Evolutionary conservation across 1,140 invertebrate species (phyloP).

Genomic region (Psix sp.): DNA sequence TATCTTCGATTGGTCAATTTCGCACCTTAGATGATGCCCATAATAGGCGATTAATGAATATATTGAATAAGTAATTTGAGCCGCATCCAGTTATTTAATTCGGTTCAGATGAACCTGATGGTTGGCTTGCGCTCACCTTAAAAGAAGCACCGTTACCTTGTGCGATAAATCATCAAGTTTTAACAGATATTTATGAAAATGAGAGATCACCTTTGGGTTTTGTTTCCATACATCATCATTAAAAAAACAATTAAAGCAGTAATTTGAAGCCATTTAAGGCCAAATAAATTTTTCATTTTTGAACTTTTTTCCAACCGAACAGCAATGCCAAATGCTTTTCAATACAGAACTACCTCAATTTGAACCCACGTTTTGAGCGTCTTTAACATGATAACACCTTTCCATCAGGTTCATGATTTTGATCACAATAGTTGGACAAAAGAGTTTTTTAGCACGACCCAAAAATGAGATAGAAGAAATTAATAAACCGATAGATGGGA

Average conservation of each 20-base stretch:
- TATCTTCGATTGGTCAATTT: conserved; percentile 36
- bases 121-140: conserved; percentile 4
- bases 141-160: conserved; percentile 44
- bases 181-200: conserved; percentile 58
- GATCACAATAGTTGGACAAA: conserved; percentile 55
- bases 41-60: conserved; percentile 46
- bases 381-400: conserved; percentile 48
- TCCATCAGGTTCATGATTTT: conserved; percentile 3
- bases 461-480: conserved; percentile 61
- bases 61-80: conserved; percentile 38
- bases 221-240: conserved; percentile 29
- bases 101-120: conserved; percentile 27
- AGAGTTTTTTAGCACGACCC: conserved; percentile 33
- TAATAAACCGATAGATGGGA: conserved; percentile 65
- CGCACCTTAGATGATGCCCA: conserved; percentile 19
- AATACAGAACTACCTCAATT: too few relatives aligned
- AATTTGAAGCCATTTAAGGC: conserved; percentile 12
- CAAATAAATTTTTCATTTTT: conserved; percentile 19
- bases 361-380: too few relatives aligned
- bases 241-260: conserved; percentile 28
- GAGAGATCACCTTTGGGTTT: conserved; percentile 36
- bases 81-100: conserved; percentile 49
- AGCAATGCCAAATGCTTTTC: too few relatives aligned
- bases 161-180: conserved; percentile 45
- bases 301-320: too few relatives aligned